Evolutionary conservation across 2,113 vertebrate species (phyloP), one percentile per base, ranked within the genome.

Genomic region (Sprattus sprattus): DNA sequence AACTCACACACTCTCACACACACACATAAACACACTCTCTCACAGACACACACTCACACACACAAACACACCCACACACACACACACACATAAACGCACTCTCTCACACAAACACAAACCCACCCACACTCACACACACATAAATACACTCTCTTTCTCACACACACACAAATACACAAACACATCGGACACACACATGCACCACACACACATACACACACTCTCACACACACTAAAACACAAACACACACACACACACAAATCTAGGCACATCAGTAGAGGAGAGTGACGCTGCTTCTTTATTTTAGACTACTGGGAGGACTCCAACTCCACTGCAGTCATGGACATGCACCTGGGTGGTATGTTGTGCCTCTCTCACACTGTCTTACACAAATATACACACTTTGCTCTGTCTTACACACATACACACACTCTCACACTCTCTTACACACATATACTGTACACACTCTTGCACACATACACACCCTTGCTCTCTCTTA

Each of bases 281-380:
- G 11, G 39, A 39, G 13, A 4, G 3, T 32, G 71, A 32, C 32
- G 94, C 94, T 94, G 28, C 95, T 93, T 95, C 95, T 95, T 95
- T 95, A 91, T 96, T 97, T 90, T 96, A 99, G 98, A 99, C 96
- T 98, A 97, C 94, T 98, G 97, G 97, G 98, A 95, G 95, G 98
- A 99, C 87, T 96, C 95, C 94, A 95, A 94, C 94, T 94, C 96
- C 93, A 95, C 94, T 93, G 95, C 95, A 91, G 95, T 98, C 93
- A 92, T 97, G 93, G 97, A 97, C 93, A 96, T 99, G 93, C 97
- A 98, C 89, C 96, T 99, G 94, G 96, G 95, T 96, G 98, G 98
- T 99, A 96, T 94, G 96, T 97, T 96, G 95, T 32, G 71, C 4
- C 10, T 15, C 71, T 78, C 71, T 4, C 28, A 11, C 67, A 3